phyloP scores from a whole-genome alignment of 2,888 invertebrate genomes.

The Epistrophe grossulariae region DNA sequence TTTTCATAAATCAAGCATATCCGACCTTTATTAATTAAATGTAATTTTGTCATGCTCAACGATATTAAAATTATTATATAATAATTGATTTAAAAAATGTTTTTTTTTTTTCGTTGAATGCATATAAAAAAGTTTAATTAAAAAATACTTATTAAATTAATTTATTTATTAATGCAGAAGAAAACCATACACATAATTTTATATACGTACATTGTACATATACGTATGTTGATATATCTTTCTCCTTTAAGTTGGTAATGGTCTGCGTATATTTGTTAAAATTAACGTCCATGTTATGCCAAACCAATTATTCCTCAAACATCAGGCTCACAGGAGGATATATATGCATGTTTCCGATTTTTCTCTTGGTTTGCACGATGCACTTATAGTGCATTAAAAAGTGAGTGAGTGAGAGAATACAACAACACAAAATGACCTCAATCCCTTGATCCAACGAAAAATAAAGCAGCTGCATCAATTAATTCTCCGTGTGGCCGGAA shows the following conservation, averaged over 20 bases:
- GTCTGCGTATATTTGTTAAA: not conserved
- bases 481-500: slow-evolving; percentile 54
- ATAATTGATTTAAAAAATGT: not conserved
- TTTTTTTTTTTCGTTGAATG: not conserved
- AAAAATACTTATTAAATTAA: not conserved
- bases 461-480: slow-evolving; percentile 48
- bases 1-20: not conserved
- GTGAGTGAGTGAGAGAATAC: not conserved
- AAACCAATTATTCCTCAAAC: not conserved
- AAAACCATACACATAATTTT: not conserved
- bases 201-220: not conserved
- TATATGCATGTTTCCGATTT: not conserved
- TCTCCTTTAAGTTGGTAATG: not conserved
- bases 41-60: not conserved
- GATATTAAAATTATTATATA: not conserved
- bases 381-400: slow-evolving; percentile 4
- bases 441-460: slow-evolving; percentile 57
- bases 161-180: slow-evolving; percentile 3
- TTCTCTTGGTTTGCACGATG: not conserved
- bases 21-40: not conserved
- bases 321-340: not conserved
- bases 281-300: not conserved
- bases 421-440: slow-evolving; percentile 44
- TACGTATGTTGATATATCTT: too few relatives aligned
- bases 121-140: not conserved